phyloP scores from a whole-genome alignment of 2,888 invertebrate genomes.

The Glyphotaelius pellucidus region DNA sequence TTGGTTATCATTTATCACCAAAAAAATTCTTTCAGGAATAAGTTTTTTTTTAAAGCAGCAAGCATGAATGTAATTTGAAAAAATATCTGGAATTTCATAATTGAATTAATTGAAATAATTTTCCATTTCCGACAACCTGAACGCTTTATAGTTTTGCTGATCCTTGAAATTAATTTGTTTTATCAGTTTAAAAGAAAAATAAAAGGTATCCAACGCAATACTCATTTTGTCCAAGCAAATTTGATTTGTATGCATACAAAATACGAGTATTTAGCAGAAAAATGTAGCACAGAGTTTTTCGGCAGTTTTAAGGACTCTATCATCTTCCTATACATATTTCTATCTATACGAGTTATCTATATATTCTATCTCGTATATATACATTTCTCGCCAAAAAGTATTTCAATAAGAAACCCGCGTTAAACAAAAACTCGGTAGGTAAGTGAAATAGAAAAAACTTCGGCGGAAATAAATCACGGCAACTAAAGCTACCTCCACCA shows the following conservation, averaged over 20 bases:
- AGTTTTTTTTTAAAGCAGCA: background rate
- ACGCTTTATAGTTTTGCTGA: too few species aligned
- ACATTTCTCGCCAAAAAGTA: background rate
- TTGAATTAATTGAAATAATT: background rate
- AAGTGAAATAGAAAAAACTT: background rate
- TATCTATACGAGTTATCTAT: too few species aligned
- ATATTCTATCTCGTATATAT: too few species aligned
- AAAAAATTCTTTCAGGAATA: background rate
- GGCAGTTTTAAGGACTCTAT: background rate
- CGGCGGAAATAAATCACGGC: conserved; percentile 7
- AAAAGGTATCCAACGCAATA: background rate
- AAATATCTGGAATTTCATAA: too few species aligned
- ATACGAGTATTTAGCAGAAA: background rate
- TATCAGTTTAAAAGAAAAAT: too few species aligned
- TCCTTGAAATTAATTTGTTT: too few species aligned
- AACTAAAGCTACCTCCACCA: conserved; percentile 15
- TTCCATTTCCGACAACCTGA: background rate
- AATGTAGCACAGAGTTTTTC: background rate
- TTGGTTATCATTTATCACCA: background rate
- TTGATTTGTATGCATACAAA: background rate
- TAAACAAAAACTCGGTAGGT: background rate
- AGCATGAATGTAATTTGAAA: background rate
- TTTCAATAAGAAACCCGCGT: background rate
- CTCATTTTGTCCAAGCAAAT: background rate
- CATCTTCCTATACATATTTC: background rate